Percentiles rank a stretch among this genome's conserved stretches.
Conservation (phyloP, 2,797 vertebrate genomes). For the Anabas testudineus region DNA sequence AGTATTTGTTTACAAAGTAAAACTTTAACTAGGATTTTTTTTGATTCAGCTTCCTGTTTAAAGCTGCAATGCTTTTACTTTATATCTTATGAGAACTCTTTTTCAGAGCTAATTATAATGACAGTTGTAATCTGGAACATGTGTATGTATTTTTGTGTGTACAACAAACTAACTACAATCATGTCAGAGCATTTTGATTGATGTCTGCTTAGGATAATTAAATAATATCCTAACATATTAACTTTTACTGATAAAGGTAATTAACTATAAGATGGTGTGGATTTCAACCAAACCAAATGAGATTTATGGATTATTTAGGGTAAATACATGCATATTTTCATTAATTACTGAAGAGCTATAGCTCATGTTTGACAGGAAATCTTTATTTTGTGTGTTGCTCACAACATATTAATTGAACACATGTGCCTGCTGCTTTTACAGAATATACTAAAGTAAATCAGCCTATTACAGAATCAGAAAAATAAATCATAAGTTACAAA, state of each 20-base stretch:
- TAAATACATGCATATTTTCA: not conserved
- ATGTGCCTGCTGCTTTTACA: not conserved
- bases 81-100: not conserved
- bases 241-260: slow-evolving; percentile 35
- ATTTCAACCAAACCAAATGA: not conserved
- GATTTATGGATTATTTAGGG: not conserved
- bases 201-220: slow-evolving; percentile 27
- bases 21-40: slow-evolving; percentile 29
- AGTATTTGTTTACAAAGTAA: slow-evolving; percentile 23
- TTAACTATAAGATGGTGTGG: not conserved
- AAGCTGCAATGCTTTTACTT: not conserved
- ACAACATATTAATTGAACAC: slow-evolving; percentile 11
- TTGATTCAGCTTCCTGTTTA: slow-evolving; percentile 29
- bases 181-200: not conserved
- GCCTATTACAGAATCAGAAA: slow-evolving; percentile 1
- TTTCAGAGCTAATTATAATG: slow-evolving; percentile 3
- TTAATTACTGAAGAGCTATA: not conserved
- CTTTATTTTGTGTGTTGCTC: not conserved
- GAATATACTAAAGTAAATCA: not conserved
- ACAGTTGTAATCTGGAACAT: slow-evolving; percentile 1
- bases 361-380: not conserved
- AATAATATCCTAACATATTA: slow-evolving; percentile 49
- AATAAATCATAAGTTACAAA: not conserved
- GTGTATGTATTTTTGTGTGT: slow-evolving; percentile 1
- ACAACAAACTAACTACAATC: not conserved